Percentiles rank a stretch among this genome's conserved stretches.
Evolutionary conservation across 2,113 vertebrate species (phyloP).

Genomic region (Paradoxurus hermaphroditus): DNA sequence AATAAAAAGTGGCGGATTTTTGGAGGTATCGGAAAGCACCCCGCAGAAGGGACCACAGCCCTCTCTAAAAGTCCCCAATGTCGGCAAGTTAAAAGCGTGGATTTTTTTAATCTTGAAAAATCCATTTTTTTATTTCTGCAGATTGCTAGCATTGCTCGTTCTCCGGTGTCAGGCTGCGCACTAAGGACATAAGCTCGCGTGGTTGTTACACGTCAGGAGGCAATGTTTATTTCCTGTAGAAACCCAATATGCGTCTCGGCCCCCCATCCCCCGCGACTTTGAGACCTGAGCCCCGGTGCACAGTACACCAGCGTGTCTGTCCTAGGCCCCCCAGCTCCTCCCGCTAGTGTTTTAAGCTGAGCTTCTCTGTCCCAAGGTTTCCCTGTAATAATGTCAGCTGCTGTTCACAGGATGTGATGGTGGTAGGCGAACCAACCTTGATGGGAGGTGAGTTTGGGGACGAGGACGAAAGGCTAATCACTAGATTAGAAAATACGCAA

Average conservation of each 20-base stretch:
- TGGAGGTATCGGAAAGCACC: conserved; percentile 54
- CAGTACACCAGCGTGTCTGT: conserved; percentile 72
- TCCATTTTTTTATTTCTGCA: conserved; percentile 78
- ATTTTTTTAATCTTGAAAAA: conserved; percentile 76
- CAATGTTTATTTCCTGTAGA: conserved; percentile 71
- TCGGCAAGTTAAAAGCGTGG: conserved; percentile 62
- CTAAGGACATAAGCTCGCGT: conserved; percentile 70
- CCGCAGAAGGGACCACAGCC: conserved; percentile 62
- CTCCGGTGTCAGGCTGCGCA: conserved; percentile 79
- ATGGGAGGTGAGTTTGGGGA: conserved; percentile 99
- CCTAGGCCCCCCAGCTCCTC: conserved; percentile 71
- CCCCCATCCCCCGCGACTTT: conserved; percentile 66
- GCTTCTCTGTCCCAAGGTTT: conserved; percentile 85
- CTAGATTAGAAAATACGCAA: conserved; percentile 99
- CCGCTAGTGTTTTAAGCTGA: conserved; percentile 83
- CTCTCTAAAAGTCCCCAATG: conserved; percentile 47
- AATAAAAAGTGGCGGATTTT: conserved; percentile 26
- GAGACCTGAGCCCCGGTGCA: conserved; percentile 70
- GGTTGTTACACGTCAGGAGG: conserved; percentile 68
- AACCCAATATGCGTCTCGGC: conserved; percentile 68
- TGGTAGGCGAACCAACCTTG: conserved; percentile 98
- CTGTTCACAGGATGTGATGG: conserved; percentile 98
- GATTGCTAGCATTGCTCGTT: conserved; percentile 76
- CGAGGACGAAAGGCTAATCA: conserved; percentile 99
- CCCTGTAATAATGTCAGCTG: conserved; percentile 89